These are phyloP conservation scores for Aurelia sp. DNA, from an alignment of 30 jellyfish, hydroid and myxozoan genomes.

Conservation along the genomic window DNA sequence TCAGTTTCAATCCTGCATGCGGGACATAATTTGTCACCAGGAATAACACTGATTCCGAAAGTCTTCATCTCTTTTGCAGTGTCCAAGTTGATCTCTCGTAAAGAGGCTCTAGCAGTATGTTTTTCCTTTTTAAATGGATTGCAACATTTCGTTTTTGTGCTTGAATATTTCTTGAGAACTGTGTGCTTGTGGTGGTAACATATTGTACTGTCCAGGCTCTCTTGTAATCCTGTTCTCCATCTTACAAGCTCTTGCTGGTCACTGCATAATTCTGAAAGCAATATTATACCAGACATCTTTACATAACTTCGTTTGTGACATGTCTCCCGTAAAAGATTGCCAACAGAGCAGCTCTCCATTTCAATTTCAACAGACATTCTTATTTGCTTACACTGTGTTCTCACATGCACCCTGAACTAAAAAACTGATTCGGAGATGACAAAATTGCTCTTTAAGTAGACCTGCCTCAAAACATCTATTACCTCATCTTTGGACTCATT, in stretches of 20 bases:
- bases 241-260: conserved; percentile 12
- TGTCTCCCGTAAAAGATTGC: conserved; percentile 5
- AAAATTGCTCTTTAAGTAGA: too few relatives aligned
- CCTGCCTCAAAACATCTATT: too few relatives aligned
- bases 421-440: too few relatives aligned
- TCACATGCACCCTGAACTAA: too few relatives aligned
- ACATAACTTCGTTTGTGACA: conserved; percentile 18
- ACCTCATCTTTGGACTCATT: too few relatives aligned
- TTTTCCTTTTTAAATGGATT: background rate
- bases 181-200: conserved; percentile 14
- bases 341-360: conserved; percentile 35
- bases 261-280: background rate
- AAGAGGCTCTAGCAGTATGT: conserved; percentile 7
- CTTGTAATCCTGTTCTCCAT: conserved; percentile 12
- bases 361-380: conserved; percentile 1
- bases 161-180: conserved; percentile 20
- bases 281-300: conserved; percentile 1
- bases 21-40: conserved; percentile 35
- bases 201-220: conserved; percentile 3
- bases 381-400: too few relatives aligned
- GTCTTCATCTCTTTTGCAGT: conserved; percentile 27
- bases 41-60: background rate
- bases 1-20: conserved; percentile 34
- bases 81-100: conserved; percentile 41
- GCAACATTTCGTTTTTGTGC: conserved; percentile 33